phyloP scores from a whole-genome alignment of 2,113 vertebrate species.

The Cochlearius cochlearius region DNA sequence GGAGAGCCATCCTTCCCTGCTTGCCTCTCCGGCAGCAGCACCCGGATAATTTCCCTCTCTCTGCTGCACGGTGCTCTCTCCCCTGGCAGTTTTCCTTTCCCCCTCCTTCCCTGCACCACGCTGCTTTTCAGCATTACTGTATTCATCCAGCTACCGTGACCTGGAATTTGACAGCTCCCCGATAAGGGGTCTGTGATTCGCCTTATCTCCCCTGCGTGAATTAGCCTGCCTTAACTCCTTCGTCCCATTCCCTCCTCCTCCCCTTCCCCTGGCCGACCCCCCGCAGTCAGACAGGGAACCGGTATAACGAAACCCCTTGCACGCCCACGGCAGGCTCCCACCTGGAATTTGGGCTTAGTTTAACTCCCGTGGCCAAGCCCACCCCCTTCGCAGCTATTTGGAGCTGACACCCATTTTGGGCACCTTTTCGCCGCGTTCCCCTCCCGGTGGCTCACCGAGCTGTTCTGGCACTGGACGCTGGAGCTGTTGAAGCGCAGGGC shows the following conservation, averaged over 20 bases:
- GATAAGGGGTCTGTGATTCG: constrained; percentile 73
- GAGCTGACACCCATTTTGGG: not conserved
- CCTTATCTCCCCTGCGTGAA: constrained; percentile 73
- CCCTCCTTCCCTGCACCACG: not conserved
- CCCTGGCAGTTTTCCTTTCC: not conserved
- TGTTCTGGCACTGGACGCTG: constrained; percentile 98
- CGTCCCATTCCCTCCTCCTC: not conserved
- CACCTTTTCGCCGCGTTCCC: not conserved
- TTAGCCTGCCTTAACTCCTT: constrained; percentile 72
- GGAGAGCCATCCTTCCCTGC: not conserved
- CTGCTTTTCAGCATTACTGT: constrained; percentile 49
- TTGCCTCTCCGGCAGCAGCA: not conserved
- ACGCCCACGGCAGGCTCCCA: not conserved
- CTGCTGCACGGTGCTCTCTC: not conserved
- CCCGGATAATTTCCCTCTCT: not conserved
- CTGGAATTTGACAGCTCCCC: constrained; percentile 69
- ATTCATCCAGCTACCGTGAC: constrained; percentile 59
- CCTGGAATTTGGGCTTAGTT: not conserved
- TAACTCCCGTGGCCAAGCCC: not conserved
- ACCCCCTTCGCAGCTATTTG: not conserved
- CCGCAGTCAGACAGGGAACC: constrained; percentile 23
- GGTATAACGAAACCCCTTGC: constrained; percentile 25
- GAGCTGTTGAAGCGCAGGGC: constrained; percentile 99
- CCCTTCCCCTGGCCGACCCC: constrained; percentile 33
- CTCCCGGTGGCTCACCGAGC: constrained; percentile 80